Percentiles rank a stretch among this genome's conserved stretches.
phyloP scores from a whole-genome alignment of 2,113 vertebrate species.

The Phylloscopus trochiloides region DNA sequence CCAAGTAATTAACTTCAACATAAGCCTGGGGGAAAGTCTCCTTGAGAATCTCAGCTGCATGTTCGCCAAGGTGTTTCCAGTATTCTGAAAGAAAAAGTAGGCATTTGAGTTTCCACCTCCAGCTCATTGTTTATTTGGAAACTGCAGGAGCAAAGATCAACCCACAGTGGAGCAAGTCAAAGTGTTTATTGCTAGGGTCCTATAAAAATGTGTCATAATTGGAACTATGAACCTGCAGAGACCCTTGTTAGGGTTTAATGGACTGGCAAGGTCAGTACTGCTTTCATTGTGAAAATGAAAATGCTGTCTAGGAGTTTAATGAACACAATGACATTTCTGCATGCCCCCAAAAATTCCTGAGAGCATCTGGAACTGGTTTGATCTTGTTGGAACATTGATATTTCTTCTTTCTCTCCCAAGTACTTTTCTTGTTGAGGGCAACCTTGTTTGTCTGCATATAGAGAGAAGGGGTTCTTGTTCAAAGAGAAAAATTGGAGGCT shows the following conservation, averaged over 20 bases:
- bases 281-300: conserved; percentile 28
- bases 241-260: conserved; percentile 54
- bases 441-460: not conserved
- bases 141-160: conserved; percentile 20
- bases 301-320: conserved; percentile 35
- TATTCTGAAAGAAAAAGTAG: not conserved
- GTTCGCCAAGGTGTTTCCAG: not conserved
- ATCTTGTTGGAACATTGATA: not conserved
- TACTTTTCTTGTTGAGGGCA: not conserved
- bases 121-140: not conserved
- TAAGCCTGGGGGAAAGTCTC: not conserved
- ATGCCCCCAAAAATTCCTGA: not conserved
- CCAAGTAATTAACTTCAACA: not conserved
- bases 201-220: conserved; percentile 46
- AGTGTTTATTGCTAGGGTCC: not conserved
- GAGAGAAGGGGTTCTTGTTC: not conserved
- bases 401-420: not conserved
- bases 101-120: not conserved
- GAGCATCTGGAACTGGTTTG: conserved; percentile 5
- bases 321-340: conserved; percentile 18
- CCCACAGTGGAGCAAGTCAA: not conserved
- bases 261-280: conserved; percentile 19
- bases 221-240: conserved; percentile 12
- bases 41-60: not conserved
- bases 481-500: not conserved